Conservation (phyloP, 2,888 invertebrate species). For the Dendrolimus pini region DNA sequence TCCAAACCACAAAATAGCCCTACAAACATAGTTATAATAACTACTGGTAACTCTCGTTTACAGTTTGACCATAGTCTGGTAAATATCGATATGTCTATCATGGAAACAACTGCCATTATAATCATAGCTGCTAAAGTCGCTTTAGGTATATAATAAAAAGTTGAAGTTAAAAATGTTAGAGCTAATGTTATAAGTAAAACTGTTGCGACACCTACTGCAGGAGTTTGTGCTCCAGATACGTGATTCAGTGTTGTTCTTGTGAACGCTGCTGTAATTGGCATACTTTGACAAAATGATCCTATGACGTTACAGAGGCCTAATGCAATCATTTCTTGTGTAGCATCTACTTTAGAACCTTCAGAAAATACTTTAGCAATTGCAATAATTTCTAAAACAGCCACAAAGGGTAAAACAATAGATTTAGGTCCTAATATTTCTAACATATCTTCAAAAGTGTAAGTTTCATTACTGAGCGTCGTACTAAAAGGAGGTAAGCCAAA, state of each 20-base stretch:
- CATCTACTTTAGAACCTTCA: slow-evolving; percentile 86
- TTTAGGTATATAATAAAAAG: slow-evolving; percentile 91
- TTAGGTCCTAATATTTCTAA: slow-evolving; percentile 76
- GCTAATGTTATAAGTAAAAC: slow-evolving; percentile 86
- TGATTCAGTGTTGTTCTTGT: slow-evolving; percentile 93
- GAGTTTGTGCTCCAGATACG: slow-evolving; percentile 91
- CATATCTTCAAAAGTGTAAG: slow-evolving; percentile 79
- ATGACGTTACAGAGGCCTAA: slow-evolving; percentile 89
- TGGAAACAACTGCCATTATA: slow-evolving; percentile 91
- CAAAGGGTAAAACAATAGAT: slow-evolving; percentile 79
- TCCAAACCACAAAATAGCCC: slow-evolving; percentile 50
- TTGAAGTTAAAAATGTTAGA: slow-evolving; percentile 85
- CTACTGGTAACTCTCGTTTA: slow-evolving; percentile 68
- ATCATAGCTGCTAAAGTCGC: slow-evolving; percentile 92
- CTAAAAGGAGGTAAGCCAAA: slow-evolving; percentile 82
- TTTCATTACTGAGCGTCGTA: slow-evolving; percentile 75
- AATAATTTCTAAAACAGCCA: slow-evolving; percentile 83
- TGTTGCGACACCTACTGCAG: slow-evolving; percentile 87
- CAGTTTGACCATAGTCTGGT: slow-evolving; percentile 86
- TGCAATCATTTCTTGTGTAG: slow-evolving; percentile 94
- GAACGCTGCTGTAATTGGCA: slow-evolving; percentile 92
- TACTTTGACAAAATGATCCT: slow-evolving; percentile 89
- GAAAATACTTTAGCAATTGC: slow-evolving; percentile 88
- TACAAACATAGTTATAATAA: slow-evolving; percentile 37
- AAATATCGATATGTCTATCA: slow-evolving; percentile 82